Conservation (phyloP, 1,140 invertebrate species). For the Mizuhopecten yessoensis region DNA sequence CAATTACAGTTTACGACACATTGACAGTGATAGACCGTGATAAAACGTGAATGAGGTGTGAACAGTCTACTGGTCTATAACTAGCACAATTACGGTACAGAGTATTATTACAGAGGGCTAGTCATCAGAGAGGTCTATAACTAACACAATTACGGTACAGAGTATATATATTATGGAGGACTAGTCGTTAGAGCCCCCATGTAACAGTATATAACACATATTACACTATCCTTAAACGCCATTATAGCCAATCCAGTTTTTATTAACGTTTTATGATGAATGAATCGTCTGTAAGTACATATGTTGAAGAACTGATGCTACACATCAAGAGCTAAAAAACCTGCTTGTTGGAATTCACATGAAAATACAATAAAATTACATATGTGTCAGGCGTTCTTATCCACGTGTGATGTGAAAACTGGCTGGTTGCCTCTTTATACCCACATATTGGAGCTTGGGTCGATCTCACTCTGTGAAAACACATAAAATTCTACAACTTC, state of each 20-base stretch:
- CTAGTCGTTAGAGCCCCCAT: too few relatives aligned
- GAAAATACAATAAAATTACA: background rate
- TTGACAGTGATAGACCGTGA: too few relatives aligned
- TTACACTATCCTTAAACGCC: background rate
- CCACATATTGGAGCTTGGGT: background rate
- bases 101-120: too few relatives aligned
- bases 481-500: constrained; percentile 39
- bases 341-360: constrained; percentile 18
- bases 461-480: constrained; percentile 1
- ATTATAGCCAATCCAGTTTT: background rate
- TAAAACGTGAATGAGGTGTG: too few relatives aligned
- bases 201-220: too few relatives aligned
- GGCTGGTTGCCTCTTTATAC: background rate
- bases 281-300: background rate
- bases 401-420: too few relatives aligned
- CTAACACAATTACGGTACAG: too few relatives aligned
- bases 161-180: too few relatives aligned
- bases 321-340: background rate
- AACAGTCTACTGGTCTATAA: too few relatives aligned
- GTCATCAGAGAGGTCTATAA: too few relatives aligned
- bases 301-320: background rate
- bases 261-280: constrained; percentile 21
- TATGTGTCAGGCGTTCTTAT: background rate
- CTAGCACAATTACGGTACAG: too few relatives aligned
- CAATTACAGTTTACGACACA: too few relatives aligned